Conservation (phyloP, 2,113 vertebrate species). For the Sterrhoptilus dennistouni region DNA sequence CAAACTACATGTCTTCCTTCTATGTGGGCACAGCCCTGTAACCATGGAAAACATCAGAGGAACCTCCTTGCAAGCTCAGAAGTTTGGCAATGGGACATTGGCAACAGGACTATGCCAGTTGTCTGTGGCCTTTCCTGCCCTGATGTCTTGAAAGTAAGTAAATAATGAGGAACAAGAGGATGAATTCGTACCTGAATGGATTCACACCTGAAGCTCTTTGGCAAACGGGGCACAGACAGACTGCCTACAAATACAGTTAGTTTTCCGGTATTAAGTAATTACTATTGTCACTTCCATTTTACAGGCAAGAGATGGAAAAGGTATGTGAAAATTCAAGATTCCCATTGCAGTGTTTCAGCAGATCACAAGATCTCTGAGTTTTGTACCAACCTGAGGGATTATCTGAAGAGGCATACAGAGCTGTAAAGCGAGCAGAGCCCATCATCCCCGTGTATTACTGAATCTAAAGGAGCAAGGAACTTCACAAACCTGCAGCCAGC, state of each 20-base stretch:
- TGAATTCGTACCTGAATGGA: neutral
- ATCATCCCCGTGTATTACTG: neutral
- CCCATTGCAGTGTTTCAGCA: neutral
- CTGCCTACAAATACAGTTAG: neutral
- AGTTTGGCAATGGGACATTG: neutral
- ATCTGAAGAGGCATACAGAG: neutral
- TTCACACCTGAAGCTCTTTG: neutral
- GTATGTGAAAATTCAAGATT: neutral
- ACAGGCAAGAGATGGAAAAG: neutral
- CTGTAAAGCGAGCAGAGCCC: neutral
- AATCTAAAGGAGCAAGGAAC: neutral
- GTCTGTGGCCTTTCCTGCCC: neutral
- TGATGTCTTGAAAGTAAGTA: neutral
- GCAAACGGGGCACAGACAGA: neutral
- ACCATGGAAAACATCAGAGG: neutral
- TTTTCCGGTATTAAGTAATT: neutral
- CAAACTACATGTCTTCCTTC: neutral
- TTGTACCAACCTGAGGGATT: neutral
- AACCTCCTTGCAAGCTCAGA: neutral
- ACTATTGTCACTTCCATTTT: neutral
- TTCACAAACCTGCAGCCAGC: neutral
- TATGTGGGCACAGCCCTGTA: neutral
- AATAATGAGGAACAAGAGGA: neutral
- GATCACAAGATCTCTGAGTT: neutral
- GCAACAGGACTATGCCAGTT: neutral